Conservation (phyloP, 23 tunicate species). For the Clavelina lepadiformis region DNA sequence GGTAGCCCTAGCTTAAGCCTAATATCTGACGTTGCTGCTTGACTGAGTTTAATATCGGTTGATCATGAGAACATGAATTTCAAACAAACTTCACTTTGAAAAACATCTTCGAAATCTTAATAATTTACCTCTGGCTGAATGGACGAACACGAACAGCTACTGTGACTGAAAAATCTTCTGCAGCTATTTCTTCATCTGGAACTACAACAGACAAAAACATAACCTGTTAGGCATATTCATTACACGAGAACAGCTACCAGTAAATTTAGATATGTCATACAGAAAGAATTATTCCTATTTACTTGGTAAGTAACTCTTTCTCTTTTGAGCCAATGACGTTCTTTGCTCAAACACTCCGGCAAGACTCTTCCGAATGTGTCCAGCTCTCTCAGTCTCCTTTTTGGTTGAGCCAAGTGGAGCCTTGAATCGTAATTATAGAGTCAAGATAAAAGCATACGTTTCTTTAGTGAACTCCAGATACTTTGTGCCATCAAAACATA, state of each 20-base stretch:
- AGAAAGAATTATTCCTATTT: not conserved
- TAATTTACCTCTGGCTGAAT: slow-evolving; percentile 47
- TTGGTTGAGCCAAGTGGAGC: too few relatives aligned
- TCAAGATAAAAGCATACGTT: too few relatives aligned
- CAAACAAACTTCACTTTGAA: not conserved
- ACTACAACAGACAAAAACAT: not conserved
- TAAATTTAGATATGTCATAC: not conserved
- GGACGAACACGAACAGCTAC: slow-evolving; percentile 92
- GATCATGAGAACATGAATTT: not conserved
- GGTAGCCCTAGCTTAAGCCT: too few relatives aligned
- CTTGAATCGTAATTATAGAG: too few relatives aligned
- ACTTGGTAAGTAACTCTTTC: slow-evolving; percentile 10
- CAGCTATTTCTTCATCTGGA: not conserved
- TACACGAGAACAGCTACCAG: not conserved
- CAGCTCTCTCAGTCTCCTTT: too few relatives aligned
- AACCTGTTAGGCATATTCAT: not conserved
- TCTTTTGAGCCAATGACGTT: not conserved
- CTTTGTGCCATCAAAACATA: not conserved
- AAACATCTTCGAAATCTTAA: not conserved
- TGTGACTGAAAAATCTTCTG: slow-evolving; percentile 57
- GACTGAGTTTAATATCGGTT: too few relatives aligned
- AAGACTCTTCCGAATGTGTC: slow-evolving; percentile 19
- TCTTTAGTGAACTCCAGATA: too few relatives aligned
- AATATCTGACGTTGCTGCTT: too few relatives aligned
- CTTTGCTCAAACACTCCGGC: slow-evolving; percentile 25